These are phyloP conservation scores for Drosophila paranaensis DNA, from an alignment of 2,888 invertebrate species.

Conservation along the genomic window DNA sequence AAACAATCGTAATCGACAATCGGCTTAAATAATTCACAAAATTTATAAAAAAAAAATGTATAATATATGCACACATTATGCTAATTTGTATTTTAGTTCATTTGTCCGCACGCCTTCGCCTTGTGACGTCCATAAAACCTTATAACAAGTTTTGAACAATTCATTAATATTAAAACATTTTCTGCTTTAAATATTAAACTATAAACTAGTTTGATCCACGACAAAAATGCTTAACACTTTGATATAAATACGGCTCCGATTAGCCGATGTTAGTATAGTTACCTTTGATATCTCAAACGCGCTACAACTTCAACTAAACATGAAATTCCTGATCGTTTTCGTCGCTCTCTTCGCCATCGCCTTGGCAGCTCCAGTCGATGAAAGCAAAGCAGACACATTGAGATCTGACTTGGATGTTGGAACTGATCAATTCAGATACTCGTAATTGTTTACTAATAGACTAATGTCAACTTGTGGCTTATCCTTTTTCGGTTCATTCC, in stretches of 20 bases:
- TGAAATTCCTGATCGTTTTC: conserved; percentile 72
- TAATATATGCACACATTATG: conserved; percentile 14
- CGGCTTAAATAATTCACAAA: neutral
- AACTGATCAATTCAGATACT: conserved; percentile 85
- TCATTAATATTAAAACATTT: conserved; percentile 14
- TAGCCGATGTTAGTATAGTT: conserved; percentile 18
- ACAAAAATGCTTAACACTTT: conserved; percentile 1
- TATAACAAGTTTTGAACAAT: conserved; percentile 19
- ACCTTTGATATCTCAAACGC: conserved; percentile 42
- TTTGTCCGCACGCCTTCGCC: conserved; percentile 14
- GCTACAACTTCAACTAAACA: conserved; percentile 42
- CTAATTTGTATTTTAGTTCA: conserved; percentile 5
- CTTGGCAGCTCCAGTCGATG: conserved; percentile 35
- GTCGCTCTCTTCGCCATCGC: conserved; percentile 68
- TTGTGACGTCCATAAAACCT: conserved; percentile 20
- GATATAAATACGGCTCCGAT: conserved; percentile 31
- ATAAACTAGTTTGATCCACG: conserved; percentile 27
- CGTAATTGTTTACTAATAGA: conserved; percentile 7
- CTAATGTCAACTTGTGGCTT: neutral
- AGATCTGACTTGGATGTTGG: conserved; percentile 71
- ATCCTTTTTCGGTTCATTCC: conserved; percentile 17
- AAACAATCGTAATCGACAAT: neutral
- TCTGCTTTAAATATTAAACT: conserved; percentile 1
- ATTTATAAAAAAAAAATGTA: neutral
- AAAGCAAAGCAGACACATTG: no score